Conservation (phyloP, 1,140 invertebrate genomes). For the Dolichoris vasculosae region DNA sequence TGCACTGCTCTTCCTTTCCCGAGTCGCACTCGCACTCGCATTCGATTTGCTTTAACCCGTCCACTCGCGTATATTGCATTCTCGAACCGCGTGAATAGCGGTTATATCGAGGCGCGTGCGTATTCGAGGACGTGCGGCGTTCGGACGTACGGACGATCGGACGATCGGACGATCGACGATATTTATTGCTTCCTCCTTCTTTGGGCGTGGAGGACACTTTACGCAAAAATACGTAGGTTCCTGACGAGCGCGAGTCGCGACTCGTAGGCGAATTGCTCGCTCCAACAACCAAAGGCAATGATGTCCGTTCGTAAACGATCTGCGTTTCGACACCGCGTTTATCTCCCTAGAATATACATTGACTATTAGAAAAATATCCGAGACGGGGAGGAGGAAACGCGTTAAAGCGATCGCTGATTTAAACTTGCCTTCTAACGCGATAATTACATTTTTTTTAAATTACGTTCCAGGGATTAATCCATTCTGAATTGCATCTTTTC, state of each 20-base stretch:
- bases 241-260: background rate
- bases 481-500: too few species aligned
- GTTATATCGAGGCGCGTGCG: background rate
- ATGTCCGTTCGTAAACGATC: background rate
- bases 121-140: background rate
- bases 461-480: too few species aligned
- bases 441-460: too few species aligned
- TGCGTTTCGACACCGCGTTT: background rate
- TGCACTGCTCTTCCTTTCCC: background rate
- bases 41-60: too few species aligned
- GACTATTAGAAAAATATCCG: background rate
- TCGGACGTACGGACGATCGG: background rate
- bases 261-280: background rate
- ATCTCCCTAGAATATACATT: background rate
- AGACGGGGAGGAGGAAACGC: background rate
- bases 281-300: background rate
- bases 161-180: background rate
- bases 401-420: too few species aligned
- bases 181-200: conserved; percentile 32
- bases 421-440: too few species aligned
- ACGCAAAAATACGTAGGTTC: background rate
- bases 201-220: background rate
- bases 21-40: too few species aligned
- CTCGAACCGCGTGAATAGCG: background rate
- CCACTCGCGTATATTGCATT: background rate